Evolutionary conservation across 2,797 vertebrate genomes (phyloP), one percentile per base, ranked within the genome.

Genomic region (Hephaestus fuliginosus): DNA sequence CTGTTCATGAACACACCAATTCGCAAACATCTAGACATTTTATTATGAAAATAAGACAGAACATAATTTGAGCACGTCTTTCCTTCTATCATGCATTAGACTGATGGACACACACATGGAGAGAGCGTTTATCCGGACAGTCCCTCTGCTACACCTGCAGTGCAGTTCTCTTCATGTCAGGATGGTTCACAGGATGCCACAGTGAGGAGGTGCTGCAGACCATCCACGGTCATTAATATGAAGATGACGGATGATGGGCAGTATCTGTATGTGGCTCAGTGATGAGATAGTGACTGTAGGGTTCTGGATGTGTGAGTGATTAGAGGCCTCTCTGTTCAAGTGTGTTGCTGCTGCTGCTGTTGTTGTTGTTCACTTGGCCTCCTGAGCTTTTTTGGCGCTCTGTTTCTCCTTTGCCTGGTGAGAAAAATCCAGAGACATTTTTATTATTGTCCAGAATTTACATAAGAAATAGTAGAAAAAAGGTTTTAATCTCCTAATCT

Each of bases 361-460:
- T 85, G 71, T 80, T 84, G 65, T 89, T 85, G 91, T 96, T 97
- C 93, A 97, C 93, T 99, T 99, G 88, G 97, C 97, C 92, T 99
- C 98, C 94, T 98, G 98, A 83, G 95, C 96, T 95, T 98, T 98
- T 95, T 98, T 98, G 92, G 97, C 96, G 79, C 96, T 97, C 94
- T 99, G 97, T 93, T 99, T 99, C 95, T 97, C 98, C 94, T 99
- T 99, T 0, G 98, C 98, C 98, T 99, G 91, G 83, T 30, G 63
- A 87, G 65, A 83, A 44, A 61, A 80, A 56, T 10, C 30, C 30
- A 63, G 8, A 86, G 20, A 71, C 1, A 36, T 64, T 65, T 58
- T 17, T 7, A 67, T 81, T 66, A 74, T 8, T 43, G 14, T 44
- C 8, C 9, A 11, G 1, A 4, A 28, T 43, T 33, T 15, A 70